Conservation (phyloP, 1,140 invertebrate genomes). For the Camponotus floridanus region DNA sequence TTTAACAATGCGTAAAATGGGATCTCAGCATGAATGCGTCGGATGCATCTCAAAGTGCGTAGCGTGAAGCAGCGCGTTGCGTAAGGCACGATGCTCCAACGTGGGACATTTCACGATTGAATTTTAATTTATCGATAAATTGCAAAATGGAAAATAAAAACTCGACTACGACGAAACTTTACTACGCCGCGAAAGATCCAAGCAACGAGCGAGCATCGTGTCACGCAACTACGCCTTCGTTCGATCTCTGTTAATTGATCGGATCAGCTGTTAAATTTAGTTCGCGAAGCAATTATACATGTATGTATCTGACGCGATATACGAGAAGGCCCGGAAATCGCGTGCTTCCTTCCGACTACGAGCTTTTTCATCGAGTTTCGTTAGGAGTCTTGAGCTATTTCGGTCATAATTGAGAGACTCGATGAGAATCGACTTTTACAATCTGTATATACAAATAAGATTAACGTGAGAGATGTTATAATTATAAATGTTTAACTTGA, state of each 20-base stretch:
- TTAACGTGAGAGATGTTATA: background rate
- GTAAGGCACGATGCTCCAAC: slow-evolving; percentile 5
- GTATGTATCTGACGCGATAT: slow-evolving; percentile 23
- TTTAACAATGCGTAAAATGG: slow-evolving; percentile 53
- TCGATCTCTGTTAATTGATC: slow-evolving; percentile 23
- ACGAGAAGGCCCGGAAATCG: slow-evolving; percentile 34
- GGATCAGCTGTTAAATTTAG: slow-evolving; percentile 54
- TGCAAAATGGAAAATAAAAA: no score
- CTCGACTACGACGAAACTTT: no score
- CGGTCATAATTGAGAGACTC: background rate
- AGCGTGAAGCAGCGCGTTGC: slow-evolving; percentile 40
- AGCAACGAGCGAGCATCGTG: background rate
- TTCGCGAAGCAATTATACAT: slow-evolving; percentile 43
- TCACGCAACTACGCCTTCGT: slow-evolving; percentile 24
- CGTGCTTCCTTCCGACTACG: slow-evolving; percentile 14
- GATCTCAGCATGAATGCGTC: slow-evolving; percentile 49
- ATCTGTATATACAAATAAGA: no score
- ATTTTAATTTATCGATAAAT: background rate
- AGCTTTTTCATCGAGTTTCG: background rate
- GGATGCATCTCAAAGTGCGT: slow-evolving; percentile 27
- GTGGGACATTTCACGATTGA: background rate
- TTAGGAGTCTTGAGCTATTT: background rate
- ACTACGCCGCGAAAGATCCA: background rate
- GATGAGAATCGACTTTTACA: no score
- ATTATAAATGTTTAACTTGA: background rate